phyloP scores from a whole-genome alignment of 2,888 invertebrate genomes.

The Polydrusus cervinus region DNA sequence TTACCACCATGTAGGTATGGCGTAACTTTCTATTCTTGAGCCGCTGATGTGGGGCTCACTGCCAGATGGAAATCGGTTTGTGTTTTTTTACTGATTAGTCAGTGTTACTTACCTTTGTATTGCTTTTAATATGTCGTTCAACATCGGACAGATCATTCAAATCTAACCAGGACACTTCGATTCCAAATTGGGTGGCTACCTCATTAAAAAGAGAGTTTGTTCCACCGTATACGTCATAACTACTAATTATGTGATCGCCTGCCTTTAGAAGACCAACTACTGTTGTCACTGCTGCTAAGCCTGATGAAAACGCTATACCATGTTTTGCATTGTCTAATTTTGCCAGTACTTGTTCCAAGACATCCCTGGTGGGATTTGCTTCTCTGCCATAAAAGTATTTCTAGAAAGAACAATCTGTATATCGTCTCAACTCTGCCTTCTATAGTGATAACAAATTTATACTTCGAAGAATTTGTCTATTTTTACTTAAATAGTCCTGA shows the following conservation, averaged over 20 bases:
- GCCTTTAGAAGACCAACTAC: slow-evolving; percentile 82
- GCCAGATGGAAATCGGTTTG: too few species aligned
- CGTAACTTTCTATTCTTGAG: too few species aligned
- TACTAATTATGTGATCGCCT: slow-evolving; percentile 92
- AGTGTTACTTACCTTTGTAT: slow-evolving; percentile 83
- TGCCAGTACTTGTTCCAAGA: slow-evolving; percentile 92
- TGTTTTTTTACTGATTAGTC: too few species aligned
- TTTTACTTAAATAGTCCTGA: too few species aligned
- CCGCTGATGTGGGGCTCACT: too few species aligned
- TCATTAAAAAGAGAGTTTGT: slow-evolving; percentile 82
- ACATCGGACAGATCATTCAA: slow-evolving; percentile 80
- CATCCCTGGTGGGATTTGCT: slow-evolving; percentile 87
- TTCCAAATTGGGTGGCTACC: slow-evolving; percentile 76
- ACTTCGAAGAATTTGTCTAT: too few species aligned
- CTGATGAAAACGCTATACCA: slow-evolving; percentile 90
- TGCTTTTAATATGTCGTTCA: slow-evolving; percentile 80
- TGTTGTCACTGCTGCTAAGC: slow-evolving; percentile 89
- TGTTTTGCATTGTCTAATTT: slow-evolving; percentile 91
- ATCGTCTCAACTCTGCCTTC: too few species aligned
- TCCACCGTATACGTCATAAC: slow-evolving; percentile 97
- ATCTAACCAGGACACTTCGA: slow-evolving; percentile 86
- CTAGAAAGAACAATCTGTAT: slow-evolving; percentile 69
- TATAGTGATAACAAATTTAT: too few species aligned
- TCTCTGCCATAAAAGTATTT: slow-evolving; percentile 91
- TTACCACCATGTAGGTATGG: too few species aligned